Base-by-base conservation (phyloP, 1,140 invertebrate species). In the Heliconius hermathena region DNA sequence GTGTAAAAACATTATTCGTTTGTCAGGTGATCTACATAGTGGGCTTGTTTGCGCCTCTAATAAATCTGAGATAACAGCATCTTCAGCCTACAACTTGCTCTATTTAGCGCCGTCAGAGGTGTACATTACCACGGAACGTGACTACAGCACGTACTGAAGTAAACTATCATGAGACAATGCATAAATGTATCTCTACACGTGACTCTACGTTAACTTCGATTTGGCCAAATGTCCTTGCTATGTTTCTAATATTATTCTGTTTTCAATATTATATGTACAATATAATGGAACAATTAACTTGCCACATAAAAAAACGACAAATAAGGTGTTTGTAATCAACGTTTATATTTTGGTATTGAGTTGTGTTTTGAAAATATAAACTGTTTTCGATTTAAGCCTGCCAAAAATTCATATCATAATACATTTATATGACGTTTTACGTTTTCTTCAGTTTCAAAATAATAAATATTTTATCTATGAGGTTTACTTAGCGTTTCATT, bases 1-100 rank as follows among this genome's bases (percentile, higher is more conserved):
- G 78, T 91, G 83, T 82, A 89, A 89, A 93, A 94, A 94, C 90
- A 93, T 81, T 90, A 90, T 92, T 94, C 90, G 87, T 89, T 88
- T 88, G 86, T 91, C 88, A 93, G 89, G 86, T 91, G 91, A 92
- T 93, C 90, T 90, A 91, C 86, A 88, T 89, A 90, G 83, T 84
- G 83, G 80, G 74, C 79, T 83, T 89, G 86, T 90, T 86, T 88
- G 86, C 82, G 81, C 82, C 78, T 86, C 82, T 85, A 85, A 84
- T 85, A 81, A 84, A 83, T 78, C 76, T 78, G 73, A 85, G 89
- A 90, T 89, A 90, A 90, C 83, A 85, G 73, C 54, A 85, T 83
- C 85, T 85, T 66, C 83, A 82, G 36, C 60, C 73, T 82, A 84
- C 82, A 83, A 83, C 83, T 85, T 82, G 75, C 75, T 74, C 71